Percentiles rank a stretch among this genome's conserved stretches.
Evolutionary conservation across 1,140 invertebrate genomes (phyloP).

Genomic region (Drosophila sturtevanti): DNA sequence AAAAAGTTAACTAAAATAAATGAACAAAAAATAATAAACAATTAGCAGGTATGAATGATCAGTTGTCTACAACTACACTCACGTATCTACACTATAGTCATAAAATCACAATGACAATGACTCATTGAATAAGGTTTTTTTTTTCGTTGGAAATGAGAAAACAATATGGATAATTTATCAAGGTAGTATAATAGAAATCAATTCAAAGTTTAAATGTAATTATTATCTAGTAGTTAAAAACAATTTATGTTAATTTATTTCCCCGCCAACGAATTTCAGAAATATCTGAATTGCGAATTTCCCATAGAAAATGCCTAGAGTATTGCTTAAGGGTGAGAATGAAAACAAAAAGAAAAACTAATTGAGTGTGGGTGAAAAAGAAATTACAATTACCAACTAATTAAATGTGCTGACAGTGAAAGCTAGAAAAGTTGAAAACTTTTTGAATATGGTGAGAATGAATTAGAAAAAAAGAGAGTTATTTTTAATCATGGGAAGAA

Average conservation of each 20-base stretch:
- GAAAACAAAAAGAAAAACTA: slow-evolving; percentile 11
- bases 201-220: neutral
- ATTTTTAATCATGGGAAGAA: slow-evolving; percentile 32
- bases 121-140: slow-evolving; percentile 30
- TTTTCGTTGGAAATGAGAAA: neutral
- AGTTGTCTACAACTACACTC: slow-evolving; percentile 43
- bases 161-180: neutral
- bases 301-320: slow-evolving; percentile 42
- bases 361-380: slow-evolving; percentile 42
- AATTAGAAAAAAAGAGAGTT: slow-evolving; percentile 9
- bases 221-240: neutral
- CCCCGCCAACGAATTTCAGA: slow-evolving; percentile 12
- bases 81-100: slow-evolving; percentile 28
- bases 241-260: slow-evolving; percentile 23
- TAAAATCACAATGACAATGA: slow-evolving; percentile 30
- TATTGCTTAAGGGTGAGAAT: slow-evolving; percentile 35
- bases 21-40: slow-evolving; percentile 26
- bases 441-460: neutral
- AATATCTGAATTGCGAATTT: slow-evolving; percentile 29
- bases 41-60: slow-evolving; percentile 35
- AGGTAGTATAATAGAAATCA: neutral
- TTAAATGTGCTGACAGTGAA: slow-evolving; percentile 43
- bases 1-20: slow-evolving; percentile 33
- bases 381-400: slow-evolving; percentile 51
- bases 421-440: slow-evolving; percentile 25